Conservation (phyloP, 2,888 invertebrate species). For the Argynnis bischoffii region DNA sequence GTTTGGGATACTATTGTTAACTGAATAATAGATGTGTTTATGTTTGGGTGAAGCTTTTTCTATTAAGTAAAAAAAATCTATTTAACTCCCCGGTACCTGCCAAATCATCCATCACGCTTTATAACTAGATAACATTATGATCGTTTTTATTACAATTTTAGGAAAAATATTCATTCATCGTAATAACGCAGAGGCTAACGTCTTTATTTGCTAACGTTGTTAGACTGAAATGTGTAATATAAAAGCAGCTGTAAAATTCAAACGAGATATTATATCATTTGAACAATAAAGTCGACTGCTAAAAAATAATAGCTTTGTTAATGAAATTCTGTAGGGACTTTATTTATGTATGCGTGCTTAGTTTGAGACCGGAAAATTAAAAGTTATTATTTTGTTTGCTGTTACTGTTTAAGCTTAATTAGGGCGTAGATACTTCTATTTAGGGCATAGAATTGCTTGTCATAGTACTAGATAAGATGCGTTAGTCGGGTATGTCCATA, state of each 20-base stretch:
- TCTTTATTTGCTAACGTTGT: slow-evolving; percentile 78
- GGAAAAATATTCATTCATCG: slow-evolving; percentile 18
- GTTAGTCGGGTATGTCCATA: slow-evolving; percentile 56
- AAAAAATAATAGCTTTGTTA: slow-evolving; percentile 43
- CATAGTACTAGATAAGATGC: slow-evolving; percentile 41
- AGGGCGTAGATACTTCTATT: slow-evolving; percentile 39
- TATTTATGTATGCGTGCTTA: slow-evolving; percentile 44
- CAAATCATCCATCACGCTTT: slow-evolving; percentile 71
- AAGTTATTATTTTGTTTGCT: slow-evolving; percentile 39
- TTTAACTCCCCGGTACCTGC: slow-evolving; percentile 69
- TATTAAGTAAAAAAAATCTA: slow-evolving; percentile 51
- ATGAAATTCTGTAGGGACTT: slow-evolving; percentile 44
- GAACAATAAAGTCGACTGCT: slow-evolving; percentile 39
- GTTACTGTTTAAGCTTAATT: slow-evolving; percentile 43
- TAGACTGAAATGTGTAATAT: slow-evolving; percentile 39
- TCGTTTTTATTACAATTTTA: slow-evolving; percentile 42
- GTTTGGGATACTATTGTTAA: slow-evolving; percentile 68
- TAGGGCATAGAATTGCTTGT: slow-evolving; percentile 43
- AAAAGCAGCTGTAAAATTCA: slow-evolving; percentile 29
- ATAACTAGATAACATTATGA: slow-evolving; percentile 71
- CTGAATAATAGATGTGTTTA: slow-evolving; percentile 74
- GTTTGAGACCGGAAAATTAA: slow-evolving; percentile 41
- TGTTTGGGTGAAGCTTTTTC: slow-evolving; percentile 72
- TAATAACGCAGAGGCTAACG: slow-evolving; percentile 51
- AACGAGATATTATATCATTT: slow-evolving; percentile 38